A percentile compares a stretch with the other conserved stretches of the same genome.
Conservation (phyloP, 2,888 invertebrate species). For the Protula sp. region DNA sequence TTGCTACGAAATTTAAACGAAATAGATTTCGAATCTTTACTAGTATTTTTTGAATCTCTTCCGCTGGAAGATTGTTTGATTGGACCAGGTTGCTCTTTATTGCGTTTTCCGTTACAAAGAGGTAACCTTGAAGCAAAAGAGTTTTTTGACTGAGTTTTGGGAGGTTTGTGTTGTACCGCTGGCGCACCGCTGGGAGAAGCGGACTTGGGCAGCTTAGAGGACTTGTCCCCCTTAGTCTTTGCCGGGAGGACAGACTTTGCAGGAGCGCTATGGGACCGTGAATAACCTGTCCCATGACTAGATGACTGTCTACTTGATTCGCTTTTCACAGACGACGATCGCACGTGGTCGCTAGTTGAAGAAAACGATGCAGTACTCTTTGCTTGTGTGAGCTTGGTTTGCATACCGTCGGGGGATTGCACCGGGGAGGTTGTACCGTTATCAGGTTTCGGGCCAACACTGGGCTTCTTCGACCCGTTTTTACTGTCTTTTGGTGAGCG, state of each 20-base stretch:
- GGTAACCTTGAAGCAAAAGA: neutral
- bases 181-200: neutral
- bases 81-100: constrained; percentile 1
- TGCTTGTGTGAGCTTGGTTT: too few species aligned
- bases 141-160: too few species aligned
- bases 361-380: too few species aligned
- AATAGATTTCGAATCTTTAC: neutral
- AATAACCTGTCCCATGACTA: neutral
- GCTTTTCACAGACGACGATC: constrained; percentile 4
- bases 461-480: constrained; percentile 5
- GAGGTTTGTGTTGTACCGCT: too few species aligned
- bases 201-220: neutral
- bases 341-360: constrained; percentile 2
- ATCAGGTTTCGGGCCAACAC: constrained; percentile 10
- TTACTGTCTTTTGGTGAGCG: neutral
- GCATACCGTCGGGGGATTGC: constrained; percentile 4
- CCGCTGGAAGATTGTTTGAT: constrained; percentile 1
- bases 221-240: neutral
- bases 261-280: neutral
- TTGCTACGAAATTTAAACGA: constrained; percentile 8
- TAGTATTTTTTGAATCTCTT: neutral
- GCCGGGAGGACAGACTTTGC: neutral
- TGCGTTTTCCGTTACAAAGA: neutral
- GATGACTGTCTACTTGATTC: neutral
- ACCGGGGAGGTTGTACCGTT: neutral